Conservation (phyloP, 2,113 vertebrate species). For the Corvus hawaiiensis region DNA sequence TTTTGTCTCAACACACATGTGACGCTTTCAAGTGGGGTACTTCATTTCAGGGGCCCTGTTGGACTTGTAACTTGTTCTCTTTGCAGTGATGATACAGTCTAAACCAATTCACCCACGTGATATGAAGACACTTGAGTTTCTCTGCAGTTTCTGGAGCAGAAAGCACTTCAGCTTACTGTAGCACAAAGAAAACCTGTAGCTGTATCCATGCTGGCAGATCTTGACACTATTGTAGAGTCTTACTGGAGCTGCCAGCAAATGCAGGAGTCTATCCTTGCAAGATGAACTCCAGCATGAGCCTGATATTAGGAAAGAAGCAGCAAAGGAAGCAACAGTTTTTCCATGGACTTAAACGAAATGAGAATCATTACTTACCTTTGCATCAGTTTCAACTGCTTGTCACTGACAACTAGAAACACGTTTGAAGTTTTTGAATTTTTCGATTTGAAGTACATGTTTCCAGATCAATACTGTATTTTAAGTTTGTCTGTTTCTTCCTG, state of each 20-base stretch:
- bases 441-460: not conserved
- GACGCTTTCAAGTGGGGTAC: not conserved
- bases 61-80: not conserved
- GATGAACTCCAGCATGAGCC: not conserved
- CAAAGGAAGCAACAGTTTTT: not conserved
- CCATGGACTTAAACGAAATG: not conserved
- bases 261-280: not conserved
- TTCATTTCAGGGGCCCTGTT: not conserved
- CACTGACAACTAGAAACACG: not conserved
- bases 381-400: not conserved
- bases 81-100: not conserved
- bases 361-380: not conserved
- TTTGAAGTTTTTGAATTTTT: not conserved
- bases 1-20: not conserved
- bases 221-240: not conserved
- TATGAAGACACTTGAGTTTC: not conserved
- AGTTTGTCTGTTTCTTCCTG: not conserved
- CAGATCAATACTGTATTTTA: not conserved
- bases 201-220: not conserved
- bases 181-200: not conserved
- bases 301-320: not conserved
- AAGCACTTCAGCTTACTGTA: not conserved
- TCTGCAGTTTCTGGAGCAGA: not conserved
- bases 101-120: not conserved
- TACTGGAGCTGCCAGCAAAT: not conserved